These are phyloP conservation scores for Homarus gammarus DNA, from an alignment of 2,888 invertebrate species.

Conservation along the genomic window DNA sequence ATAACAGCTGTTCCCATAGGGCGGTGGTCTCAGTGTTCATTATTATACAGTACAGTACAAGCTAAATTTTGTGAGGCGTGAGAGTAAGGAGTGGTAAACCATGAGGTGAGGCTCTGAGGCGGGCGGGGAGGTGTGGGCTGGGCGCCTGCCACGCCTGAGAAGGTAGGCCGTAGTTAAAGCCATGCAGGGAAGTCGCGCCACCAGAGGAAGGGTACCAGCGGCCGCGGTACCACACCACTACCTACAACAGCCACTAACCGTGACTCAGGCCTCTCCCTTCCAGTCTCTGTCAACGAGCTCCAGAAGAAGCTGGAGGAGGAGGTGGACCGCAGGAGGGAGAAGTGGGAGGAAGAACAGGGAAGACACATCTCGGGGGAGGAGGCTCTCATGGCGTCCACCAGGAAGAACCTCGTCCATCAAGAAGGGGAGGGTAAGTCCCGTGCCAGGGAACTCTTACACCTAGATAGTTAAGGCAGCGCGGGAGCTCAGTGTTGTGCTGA, in stretches of 20 bases:
- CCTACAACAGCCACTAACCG: slow-evolving; percentile 63
- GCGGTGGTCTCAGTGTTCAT: neutral
- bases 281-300: slow-evolving; percentile 76
- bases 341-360: slow-evolving; percentile 75
- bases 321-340: slow-evolving; percentile 74
- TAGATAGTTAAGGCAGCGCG: neutral
- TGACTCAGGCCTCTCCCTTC: slow-evolving; percentile 76
- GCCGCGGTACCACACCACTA: slow-evolving; percentile 50
- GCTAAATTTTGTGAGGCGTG: neutral
- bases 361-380: slow-evolving; percentile 71
- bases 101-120: neutral
- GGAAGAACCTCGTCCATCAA: slow-evolving; percentile 44
- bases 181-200: slow-evolving; percentile 60
- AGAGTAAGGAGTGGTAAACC: neutral
- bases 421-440: slow-evolving; percentile 59
- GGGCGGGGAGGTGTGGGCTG: slow-evolving; percentile 5
- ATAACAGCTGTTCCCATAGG: too few relatives aligned
- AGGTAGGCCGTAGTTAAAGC: slow-evolving; percentile 43
- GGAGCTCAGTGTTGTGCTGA: too few relatives aligned
- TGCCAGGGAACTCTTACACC: too few relatives aligned
- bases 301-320: slow-evolving; percentile 76
- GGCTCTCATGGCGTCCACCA: slow-evolving; percentile 63
- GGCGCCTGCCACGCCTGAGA: neutral
- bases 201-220: slow-evolving; percentile 48
- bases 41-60: neutral